Percentiles rank a stretch among this genome's conserved stretches.
Evolutionary conservation across 1,140 invertebrate species (phyloP).

Genomic region (Pseudomyrmex flavicornis): DNA sequence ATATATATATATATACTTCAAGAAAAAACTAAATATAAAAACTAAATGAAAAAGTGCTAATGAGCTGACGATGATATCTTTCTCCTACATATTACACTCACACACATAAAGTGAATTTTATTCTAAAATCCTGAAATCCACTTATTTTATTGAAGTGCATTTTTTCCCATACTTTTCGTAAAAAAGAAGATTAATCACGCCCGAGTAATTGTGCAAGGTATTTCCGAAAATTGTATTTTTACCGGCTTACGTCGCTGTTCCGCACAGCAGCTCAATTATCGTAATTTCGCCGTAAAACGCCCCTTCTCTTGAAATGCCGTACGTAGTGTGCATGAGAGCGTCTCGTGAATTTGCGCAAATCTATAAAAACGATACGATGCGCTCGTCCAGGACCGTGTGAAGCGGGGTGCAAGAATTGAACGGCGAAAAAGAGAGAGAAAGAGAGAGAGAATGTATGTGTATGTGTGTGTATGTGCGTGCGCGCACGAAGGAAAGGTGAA

Average conservation of each 20-base stretch:
- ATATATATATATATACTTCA: not conserved
- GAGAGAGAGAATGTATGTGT: not conserved
- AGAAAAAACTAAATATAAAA: not conserved
- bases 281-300: slow-evolving; percentile 53
- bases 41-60: too few species aligned
- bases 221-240: slow-evolving; percentile 38
- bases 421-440: not conserved
- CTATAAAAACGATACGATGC: slow-evolving; percentile 56
- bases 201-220: slow-evolving; percentile 29
- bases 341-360: slow-evolving; percentile 46
- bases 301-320: not conserved
- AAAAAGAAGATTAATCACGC: slow-evolving; percentile 5
- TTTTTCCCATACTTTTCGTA: not conserved
- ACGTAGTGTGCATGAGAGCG: not conserved
- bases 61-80: too few species aligned
- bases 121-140: slow-evolving; percentile 17
- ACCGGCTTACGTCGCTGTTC: slow-evolving; percentile 26
- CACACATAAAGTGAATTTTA: too few species aligned
- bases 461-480: too few species aligned
- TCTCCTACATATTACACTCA: too few species aligned
- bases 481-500: not conserved
- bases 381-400: slow-evolving; percentile 1
- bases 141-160: not conserved
- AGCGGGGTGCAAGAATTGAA: slow-evolving; percentile 23
- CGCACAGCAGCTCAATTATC: slow-evolving; percentile 49